Evolutionary conservation across 2,113 vertebrate species (phyloP).

Genomic region (Polyodon spathula): DNA sequence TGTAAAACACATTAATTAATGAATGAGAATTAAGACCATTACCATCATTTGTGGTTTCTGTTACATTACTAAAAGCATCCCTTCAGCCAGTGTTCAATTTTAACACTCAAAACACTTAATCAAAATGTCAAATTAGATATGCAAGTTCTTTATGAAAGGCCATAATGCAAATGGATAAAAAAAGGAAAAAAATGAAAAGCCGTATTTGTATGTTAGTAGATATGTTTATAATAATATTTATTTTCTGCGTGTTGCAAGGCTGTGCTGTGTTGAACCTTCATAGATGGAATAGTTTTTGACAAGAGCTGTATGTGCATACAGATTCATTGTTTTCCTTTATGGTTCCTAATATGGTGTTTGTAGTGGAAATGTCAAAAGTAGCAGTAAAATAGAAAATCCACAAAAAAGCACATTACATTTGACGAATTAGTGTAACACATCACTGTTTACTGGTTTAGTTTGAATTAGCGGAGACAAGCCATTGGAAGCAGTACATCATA

Average conservation of each 20-base stretch:
- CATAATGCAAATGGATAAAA: neutral
- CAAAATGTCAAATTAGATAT: too few relatives aligned
- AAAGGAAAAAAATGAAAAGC: neutral
- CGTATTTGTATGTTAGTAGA: neutral
- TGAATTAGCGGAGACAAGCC: too few relatives aligned
- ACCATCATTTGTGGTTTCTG: too few relatives aligned
- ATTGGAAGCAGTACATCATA: neutral
- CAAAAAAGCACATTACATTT: neutral
- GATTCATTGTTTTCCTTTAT: constrained; percentile 18
- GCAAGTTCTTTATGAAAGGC: too few relatives aligned
- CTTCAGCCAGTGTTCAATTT: too few relatives aligned
- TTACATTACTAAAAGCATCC: too few relatives aligned
- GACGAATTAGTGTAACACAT: neutral
- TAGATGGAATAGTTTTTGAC: neutral
- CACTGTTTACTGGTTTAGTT: too few relatives aligned
- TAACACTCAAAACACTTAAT: too few relatives aligned
- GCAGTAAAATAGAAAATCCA: neutral
- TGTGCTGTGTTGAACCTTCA: neutral
- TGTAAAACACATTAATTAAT: too few relatives aligned
- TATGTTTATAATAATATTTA: neutral
- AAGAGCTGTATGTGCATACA: neutral
- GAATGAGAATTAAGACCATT: too few relatives aligned
- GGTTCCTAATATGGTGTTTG: constrained; percentile 24
- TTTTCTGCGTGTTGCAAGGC: neutral
- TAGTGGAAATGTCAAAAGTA: constrained; percentile 44